Base-by-base conservation (phyloP, 1,140 invertebrate genomes). In the Tetranychus urticae region DNA sequence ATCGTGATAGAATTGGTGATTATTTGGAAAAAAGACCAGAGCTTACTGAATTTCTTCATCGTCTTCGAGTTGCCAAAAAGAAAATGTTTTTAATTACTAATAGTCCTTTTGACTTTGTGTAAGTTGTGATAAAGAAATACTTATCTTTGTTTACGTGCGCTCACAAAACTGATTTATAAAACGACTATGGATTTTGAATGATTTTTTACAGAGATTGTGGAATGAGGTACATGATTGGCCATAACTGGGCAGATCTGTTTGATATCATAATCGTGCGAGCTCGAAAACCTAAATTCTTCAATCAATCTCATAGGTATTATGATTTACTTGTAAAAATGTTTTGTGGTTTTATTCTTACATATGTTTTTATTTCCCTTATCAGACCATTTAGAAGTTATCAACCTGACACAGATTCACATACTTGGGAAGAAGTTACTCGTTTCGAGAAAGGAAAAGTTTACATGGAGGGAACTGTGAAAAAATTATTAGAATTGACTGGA, bases 81-180 rank as follows among this genome's bases (percentile, higher is more conserved):
- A 90, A 93, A 72, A 76, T 94, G 66, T 97, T 97, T 72, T 74
- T 97, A 31, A 88, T 97, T 1, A 96, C 92, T 8, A 97, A 97
- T 70, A 94, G 89, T 74, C 90, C 90, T 1, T 97, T 83, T 71
- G 81, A 84, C 67, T 97, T 97, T 79, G 89, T 96, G 90, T 96
- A 79, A 84, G 86, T 62, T 10, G 5, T 10, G 10, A 37, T 58
- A 23, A 6, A 23, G 23, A 31, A 37, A 42, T 58, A 2, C n/a
- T 55, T n/a, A 12, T 23, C 13, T 2, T 55, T 55, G 2, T 3
- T 55, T 55, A 3, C 33, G 34, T n/a, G 23, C 46, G 23, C 46
- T 47, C 2, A 47, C 2, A 12, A 14, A 14, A 3, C 46, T 58
- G 8, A 35, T 23, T 37, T 7, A 37, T 58, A 31, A 58, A 31